Base-by-base conservation (phyloP, 2,888 invertebrate species). In the Amiota communis region DNA sequence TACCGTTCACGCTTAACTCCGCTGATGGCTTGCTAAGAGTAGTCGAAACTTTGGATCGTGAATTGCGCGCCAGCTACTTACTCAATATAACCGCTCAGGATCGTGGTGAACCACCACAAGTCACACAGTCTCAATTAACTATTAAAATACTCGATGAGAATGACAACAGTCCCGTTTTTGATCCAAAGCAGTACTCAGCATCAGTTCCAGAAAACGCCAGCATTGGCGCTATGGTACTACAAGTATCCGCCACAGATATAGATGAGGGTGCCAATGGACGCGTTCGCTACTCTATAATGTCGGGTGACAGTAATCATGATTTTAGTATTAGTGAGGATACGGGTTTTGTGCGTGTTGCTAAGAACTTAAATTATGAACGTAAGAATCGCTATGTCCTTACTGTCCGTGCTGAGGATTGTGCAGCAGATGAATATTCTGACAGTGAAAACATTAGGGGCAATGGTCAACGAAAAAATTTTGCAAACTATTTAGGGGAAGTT, bases 121-220 rank as follows among this genome's bases (percentile, higher is more conserved):
- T 93, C 11, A 93, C 94, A 0, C 92, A 93, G 78, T 92, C 93
- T 4, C 92, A 93, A 81, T 91, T 97, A 47, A 90, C 91, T 73
- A 94, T 98, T 46, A 92, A 92, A 80, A 93, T 97, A 76, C 90
- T 96, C 69, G 97, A 97, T 88, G 96, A 96, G 89, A 97, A 97
- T 89, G 97, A 97, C 87, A 97, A 97, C 87, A 94, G 95, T 76
- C 97, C 97, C 0, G 93, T 95, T 4, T 97, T 97, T 88, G 95
- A 96, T 88, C 96, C 96, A 0, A 94, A 95, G 85, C 96, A 96
- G 87, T 97, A 97, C 87, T 96, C 96, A 76, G 96, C 97, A 0
- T 94, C 95, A 2, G 95, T 97, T 48, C 95, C 96, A 0, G 98
- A 98, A 91, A 97, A 98, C 89, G 96, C 97, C n/a, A 95, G 95